phyloP scores from a whole-genome alignment of 2,888 invertebrate genomes.

The Dynastes tityus region DNA sequence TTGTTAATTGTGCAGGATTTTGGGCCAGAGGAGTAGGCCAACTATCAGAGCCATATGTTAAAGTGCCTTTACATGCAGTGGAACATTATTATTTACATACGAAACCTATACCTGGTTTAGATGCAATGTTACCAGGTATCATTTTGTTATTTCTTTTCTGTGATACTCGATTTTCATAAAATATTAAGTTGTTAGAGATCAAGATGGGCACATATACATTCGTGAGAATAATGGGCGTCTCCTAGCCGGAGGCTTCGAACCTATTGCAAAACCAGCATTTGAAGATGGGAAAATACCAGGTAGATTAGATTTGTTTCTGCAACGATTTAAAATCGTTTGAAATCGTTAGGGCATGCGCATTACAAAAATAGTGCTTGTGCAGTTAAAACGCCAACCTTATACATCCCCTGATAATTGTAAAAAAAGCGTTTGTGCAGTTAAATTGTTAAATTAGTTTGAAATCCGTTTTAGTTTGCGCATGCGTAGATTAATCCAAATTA shows the following conservation, averaged over 20 bases:
- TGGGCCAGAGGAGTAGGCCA: slow-evolving; percentile 95
- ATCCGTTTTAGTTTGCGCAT: too few relatives aligned
- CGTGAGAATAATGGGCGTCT: slow-evolving; percentile 89
- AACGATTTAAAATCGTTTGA: too few relatives aligned
- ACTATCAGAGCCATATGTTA: slow-evolving; percentile 87
- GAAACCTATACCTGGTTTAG: slow-evolving; percentile 82
- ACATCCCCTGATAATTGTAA: too few relatives aligned
- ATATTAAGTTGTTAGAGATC: slow-evolving; percentile 83
- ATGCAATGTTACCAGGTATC: slow-evolving; percentile 86
- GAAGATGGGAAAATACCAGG: slow-evolving; percentile 82
- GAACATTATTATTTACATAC: slow-evolving; percentile 96
- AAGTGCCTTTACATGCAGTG: slow-evolving; percentile 91
- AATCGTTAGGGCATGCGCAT: too few relatives aligned
- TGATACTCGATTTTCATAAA: slow-evolving; percentile 23
- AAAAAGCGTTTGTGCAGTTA: too few relatives aligned
- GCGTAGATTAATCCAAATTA: too few relatives aligned
- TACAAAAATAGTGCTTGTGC: too few relatives aligned
- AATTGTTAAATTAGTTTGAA: too few relatives aligned
- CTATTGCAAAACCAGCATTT: slow-evolving; percentile 91
- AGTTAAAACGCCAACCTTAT: too few relatives aligned
- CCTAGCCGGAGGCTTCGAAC: slow-evolving; percentile 93
- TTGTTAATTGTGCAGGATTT: slow-evolving; percentile 96
- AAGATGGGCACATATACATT: slow-evolving; percentile 90
- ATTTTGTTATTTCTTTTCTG: neutral
- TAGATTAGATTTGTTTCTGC: slow-evolving; percentile 59